A percentile compares a stretch with the other conserved stretches of the same genome.
Conservation (phyloP, 2,888 invertebrate species). For the Tetragnatha montana region DNA sequence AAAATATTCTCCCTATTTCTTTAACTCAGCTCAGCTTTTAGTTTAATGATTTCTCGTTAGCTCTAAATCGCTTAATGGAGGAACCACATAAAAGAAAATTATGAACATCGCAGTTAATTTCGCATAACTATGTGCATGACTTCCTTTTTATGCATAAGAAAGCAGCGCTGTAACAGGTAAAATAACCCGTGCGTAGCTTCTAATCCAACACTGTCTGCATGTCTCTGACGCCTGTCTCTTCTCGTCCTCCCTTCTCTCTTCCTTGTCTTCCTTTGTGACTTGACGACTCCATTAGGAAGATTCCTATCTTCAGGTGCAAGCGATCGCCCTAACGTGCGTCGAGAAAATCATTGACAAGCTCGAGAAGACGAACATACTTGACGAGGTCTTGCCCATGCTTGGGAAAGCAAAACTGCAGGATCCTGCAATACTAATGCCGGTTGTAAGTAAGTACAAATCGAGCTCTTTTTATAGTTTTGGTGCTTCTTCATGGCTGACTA, state of each 20-base stretch:
- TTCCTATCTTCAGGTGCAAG: conserved; percentile 75
- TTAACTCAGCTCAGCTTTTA: too few species aligned
- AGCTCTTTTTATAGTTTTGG: background rate
- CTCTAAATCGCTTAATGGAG: too few species aligned
- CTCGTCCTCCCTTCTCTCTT: conserved; percentile 32
- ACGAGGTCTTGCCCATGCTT: conserved; percentile 91
- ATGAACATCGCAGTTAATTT: too few species aligned
- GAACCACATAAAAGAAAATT: too few species aligned
- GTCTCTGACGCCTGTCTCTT: conserved; percentile 42
- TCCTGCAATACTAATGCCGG: conserved; percentile 90
- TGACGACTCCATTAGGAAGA: conserved; percentile 69
- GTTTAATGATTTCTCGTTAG: too few species aligned
- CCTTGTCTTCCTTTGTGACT: conserved; percentile 37
- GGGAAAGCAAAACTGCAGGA: conserved; percentile 90
- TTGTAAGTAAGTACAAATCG: conserved; percentile 88
- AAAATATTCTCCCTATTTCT: too few species aligned
- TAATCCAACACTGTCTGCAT: conserved; percentile 22
- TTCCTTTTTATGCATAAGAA: too few species aligned
- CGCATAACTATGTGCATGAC: too few species aligned
- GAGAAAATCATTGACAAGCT: conserved; percentile 89
- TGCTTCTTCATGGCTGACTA: background rate
- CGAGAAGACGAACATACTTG: conserved; percentile 90
- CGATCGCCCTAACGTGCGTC: conserved; percentile 77
- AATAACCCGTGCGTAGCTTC: conserved; percentile 35
- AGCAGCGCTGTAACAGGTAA: background rate